phyloP scores from a whole-genome alignment of 2,797 vertebrate genomes.

The Parotocinclus haroldoi region DNA sequence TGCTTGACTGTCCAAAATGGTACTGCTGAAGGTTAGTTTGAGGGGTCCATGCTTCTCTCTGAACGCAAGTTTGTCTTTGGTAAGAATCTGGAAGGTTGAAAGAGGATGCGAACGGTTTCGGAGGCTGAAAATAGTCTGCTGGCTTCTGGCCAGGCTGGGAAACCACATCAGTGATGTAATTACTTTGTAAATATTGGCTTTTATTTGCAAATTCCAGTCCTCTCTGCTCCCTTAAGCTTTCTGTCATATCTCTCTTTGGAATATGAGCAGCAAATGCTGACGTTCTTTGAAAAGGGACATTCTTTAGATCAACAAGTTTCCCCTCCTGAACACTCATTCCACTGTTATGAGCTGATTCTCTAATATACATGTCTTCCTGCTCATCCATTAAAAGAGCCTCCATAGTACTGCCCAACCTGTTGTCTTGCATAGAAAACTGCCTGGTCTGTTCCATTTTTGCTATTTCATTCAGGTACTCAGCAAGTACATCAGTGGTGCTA shows the following conservation, averaged over 20 bases:
- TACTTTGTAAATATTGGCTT: constrained; percentile 61
- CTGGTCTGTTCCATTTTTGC: constrained; percentile 64
- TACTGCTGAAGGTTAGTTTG: constrained; percentile 49
- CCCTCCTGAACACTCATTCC: constrained; percentile 73
- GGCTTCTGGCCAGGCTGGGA: constrained; percentile 62
- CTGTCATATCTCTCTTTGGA: constrained; percentile 67
- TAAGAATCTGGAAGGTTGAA: constrained; percentile 60
- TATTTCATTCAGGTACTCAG: constrained; percentile 49
- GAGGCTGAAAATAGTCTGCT: constrained; percentile 68
- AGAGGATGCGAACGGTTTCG: constrained; percentile 60
- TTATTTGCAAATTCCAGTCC: constrained; percentile 65
- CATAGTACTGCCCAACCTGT: constrained; percentile 70
- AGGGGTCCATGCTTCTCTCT: constrained; percentile 44
- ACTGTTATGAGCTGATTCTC: constrained; percentile 71
- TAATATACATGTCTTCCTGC: constrained; percentile 60
- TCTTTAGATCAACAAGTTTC: constrained; percentile 69
- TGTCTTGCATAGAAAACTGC: constrained; percentile 70
- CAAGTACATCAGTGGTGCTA: not conserved
- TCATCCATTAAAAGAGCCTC: constrained; percentile 67
- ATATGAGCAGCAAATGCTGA: constrained; percentile 62
- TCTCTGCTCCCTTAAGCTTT: constrained; percentile 68
- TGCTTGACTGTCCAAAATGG: constrained; percentile 59
- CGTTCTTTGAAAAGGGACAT: constrained; percentile 63
- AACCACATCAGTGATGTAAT: constrained; percentile 69
- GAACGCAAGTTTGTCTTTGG: constrained; percentile 65